Conservation (phyloP, 1,140 invertebrate species). For the Ridgeia piscesae region DNA sequence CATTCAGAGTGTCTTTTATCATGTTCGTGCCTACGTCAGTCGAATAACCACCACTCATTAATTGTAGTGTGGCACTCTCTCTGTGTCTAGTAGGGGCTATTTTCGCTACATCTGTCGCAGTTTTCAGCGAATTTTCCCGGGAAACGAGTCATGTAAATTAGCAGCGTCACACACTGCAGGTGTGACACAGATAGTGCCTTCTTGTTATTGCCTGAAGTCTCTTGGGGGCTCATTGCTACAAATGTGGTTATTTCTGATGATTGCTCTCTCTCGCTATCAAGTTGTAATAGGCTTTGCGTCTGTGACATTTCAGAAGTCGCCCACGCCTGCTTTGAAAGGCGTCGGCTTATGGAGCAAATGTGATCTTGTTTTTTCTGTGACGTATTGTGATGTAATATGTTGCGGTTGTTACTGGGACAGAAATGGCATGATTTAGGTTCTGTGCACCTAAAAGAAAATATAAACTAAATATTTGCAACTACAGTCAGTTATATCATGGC, state of each 20-base stretch:
- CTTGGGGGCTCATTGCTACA: not conserved
- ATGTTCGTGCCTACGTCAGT: not conserved
- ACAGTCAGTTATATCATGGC: too few species aligned
- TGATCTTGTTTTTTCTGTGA: not conserved
- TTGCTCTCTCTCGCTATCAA: not conserved
- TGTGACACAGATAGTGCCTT: not conserved
- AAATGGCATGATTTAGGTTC: too few species aligned
- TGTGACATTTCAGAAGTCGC: not conserved
- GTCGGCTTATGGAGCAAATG: not conserved
- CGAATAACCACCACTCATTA: not conserved
- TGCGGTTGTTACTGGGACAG: not conserved
- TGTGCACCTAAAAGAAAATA: too few species aligned
- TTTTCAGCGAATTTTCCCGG: not conserved
- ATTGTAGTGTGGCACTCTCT: not conserved
- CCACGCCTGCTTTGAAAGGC: not conserved
- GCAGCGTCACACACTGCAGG: not conserved
- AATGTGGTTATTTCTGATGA: not conserved
- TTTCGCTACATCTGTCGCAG: not conserved
- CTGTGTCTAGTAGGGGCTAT: constrained; percentile 42
- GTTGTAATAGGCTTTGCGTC: not conserved
- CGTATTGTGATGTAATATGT: not conserved
- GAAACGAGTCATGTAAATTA: not conserved
- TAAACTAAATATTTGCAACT: too few species aligned
- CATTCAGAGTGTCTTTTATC: not conserved
- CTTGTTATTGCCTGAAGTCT: not conserved